These are phyloP conservation scores for Clivina fossor DNA, from an alignment of 2,888 invertebrate genomes.

Conservation along the genomic window DNA sequence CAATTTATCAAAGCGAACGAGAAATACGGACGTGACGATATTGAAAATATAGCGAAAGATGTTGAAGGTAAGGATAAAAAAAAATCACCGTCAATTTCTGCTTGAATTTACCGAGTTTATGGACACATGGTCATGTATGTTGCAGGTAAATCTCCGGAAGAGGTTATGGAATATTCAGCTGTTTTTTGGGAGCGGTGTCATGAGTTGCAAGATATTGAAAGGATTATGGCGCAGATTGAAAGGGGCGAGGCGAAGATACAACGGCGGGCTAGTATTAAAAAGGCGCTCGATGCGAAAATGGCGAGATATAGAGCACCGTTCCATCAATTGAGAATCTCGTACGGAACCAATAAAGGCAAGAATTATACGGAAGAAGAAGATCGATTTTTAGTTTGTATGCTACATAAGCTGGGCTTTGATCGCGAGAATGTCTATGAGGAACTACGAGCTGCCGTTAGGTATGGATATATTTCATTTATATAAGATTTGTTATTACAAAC, in stretches of 20 bases:
- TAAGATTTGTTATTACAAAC: background rate
- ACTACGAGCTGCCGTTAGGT: constrained; percentile 85
- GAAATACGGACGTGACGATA: constrained; percentile 96
- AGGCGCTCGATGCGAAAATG: constrained; percentile 82
- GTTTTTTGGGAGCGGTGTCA: constrained; percentile 99
- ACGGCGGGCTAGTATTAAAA: constrained; percentile 80
- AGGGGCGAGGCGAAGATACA: constrained; percentile 97
- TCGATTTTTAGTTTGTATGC: constrained; percentile 95
- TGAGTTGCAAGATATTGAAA: constrained; percentile 94
- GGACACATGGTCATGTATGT: too few relatives aligned
- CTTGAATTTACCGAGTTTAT: too few relatives aligned
- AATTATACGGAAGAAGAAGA: constrained; percentile 97
- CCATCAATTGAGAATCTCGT: constrained; percentile 95
- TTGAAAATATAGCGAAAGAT: constrained; percentile 95
- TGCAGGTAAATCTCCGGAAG: constrained; percentile 94
- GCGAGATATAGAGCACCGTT: constrained; percentile 96
- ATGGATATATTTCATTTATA: constrained; percentile 36
- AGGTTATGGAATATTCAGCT: constrained; percentile 95
- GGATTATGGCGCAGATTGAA: constrained; percentile 98
- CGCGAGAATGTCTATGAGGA: constrained; percentile 99
- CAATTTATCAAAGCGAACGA: constrained; percentile 99
- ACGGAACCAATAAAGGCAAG: constrained; percentile 99
- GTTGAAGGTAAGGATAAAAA: too few relatives aligned
- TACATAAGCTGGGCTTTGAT: constrained; percentile 98
- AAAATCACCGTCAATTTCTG: too few relatives aligned